Conservation (phyloP, 2,113 vertebrate species). For the Tachuris rubrigastra region DNA sequence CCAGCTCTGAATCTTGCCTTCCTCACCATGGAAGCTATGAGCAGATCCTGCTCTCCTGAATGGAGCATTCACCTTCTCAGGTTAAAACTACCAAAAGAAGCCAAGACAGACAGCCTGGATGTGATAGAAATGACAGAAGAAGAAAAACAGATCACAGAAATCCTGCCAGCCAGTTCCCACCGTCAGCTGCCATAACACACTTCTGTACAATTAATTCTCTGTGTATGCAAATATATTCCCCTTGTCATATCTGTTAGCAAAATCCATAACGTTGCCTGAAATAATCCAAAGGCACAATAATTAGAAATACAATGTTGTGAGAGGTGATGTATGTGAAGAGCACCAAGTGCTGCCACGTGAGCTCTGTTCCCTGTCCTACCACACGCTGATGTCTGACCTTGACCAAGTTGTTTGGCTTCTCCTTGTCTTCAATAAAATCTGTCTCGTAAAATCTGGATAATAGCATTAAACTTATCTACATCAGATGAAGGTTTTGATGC, state of each 20-base stretch:
- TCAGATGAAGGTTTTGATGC: slow-evolving; percentile 49
- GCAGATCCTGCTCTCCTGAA: background rate
- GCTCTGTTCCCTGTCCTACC: background rate
- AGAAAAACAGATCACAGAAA: background rate
- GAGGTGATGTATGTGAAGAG: background rate
- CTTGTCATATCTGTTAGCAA: background rate
- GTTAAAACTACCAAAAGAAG: background rate
- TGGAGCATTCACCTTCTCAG: background rate
- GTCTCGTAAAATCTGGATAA: slow-evolving; percentile 42
- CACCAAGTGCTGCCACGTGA: background rate
- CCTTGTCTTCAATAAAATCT: slow-evolving; percentile 30
- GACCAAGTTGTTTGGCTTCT: background rate
- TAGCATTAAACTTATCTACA: slow-evolving; percentile 47
- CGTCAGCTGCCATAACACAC: background rate
- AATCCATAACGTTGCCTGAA: background rate
- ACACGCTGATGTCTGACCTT: slow-evolving; percentile 26
- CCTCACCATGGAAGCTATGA: background rate
- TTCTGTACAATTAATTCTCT: background rate
- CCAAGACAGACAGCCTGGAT: background rate
- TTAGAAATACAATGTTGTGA: background rate
- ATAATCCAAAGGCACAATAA: background rate
- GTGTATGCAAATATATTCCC: background rate
- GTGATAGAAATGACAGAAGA: background rate
- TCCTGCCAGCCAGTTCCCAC: background rate
- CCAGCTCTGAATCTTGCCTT: background rate